Conservation (phyloP, 2,797 vertebrate genomes). For the Arnoldichthys spilopterus region DNA sequence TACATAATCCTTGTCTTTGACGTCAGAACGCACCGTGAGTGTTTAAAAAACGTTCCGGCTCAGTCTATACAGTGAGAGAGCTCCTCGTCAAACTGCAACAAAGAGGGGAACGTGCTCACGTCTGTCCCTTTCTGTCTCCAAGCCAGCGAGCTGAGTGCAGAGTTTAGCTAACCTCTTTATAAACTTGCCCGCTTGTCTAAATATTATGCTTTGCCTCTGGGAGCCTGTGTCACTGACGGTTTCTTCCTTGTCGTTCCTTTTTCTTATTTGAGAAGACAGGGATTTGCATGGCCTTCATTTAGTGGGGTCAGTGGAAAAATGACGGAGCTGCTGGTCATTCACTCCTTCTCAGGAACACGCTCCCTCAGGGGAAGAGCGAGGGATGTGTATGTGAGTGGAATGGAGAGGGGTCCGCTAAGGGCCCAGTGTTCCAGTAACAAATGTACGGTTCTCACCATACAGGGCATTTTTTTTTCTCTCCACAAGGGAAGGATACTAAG, state of each 20-base stretch:
- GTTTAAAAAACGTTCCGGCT: background rate
- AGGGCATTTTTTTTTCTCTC: no score
- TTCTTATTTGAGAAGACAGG: conserved; percentile 27
- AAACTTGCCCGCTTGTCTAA: conserved; percentile 60
- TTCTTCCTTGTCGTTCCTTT: conserved; percentile 30
- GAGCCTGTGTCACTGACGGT: conserved; percentile 41
- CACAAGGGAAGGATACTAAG: no score
- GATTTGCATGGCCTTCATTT: conserved; percentile 50
- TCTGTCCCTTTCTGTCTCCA: background rate
- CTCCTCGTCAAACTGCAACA: conserved; percentile 1
- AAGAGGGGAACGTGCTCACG: conserved; percentile 14
- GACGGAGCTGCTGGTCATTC: conserved; percentile 38
- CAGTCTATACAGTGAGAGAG: conserved; percentile 11
- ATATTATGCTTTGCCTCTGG: conserved; percentile 59
- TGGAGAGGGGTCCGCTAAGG: background rate
- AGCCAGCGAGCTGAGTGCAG: conserved; percentile 32
- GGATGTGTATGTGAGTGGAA: background rate
- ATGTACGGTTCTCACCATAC: no score
- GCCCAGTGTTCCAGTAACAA: background rate
- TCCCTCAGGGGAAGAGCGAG: background rate
- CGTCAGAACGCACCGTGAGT: background rate
- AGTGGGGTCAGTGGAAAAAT: conserved; percentile 52
- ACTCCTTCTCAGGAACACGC: conserved; percentile 39
- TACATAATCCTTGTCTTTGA: background rate
- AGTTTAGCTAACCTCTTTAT: conserved; percentile 60